These are phyloP conservation scores for Hephaestus fuliginosus DNA, from an alignment of 2,797 vertebrate species.

Conservation along the genomic window DNA sequence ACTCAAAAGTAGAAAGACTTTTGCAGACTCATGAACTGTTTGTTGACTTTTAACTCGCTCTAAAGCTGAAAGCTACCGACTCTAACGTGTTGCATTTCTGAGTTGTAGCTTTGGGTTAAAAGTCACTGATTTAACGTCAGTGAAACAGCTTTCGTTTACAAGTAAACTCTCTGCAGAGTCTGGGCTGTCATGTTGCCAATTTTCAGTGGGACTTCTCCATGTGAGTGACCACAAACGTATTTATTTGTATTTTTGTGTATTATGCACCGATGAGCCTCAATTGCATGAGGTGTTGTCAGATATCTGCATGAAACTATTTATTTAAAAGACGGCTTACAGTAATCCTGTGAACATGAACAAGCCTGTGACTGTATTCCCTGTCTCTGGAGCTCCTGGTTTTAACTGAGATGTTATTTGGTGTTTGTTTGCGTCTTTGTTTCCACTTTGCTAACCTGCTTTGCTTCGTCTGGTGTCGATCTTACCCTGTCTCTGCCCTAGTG, in stretches of 20 bases:
- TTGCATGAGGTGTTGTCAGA: not conserved
- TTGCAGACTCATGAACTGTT: not conserved
- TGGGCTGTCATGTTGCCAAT: not conserved
- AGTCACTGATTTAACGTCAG: not conserved
- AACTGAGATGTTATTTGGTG: conserved; percentile 41
- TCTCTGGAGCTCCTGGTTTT: conserved; percentile 22
- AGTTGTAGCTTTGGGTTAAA: conserved; percentile 1
- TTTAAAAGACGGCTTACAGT: not conserved
- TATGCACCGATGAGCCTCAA: not conserved
- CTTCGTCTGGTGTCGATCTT: conserved; percentile 59
- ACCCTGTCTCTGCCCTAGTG: conserved; percentile 47
- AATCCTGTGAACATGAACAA: not conserved
- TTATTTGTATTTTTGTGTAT: not conserved
- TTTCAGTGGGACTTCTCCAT: not conserved
- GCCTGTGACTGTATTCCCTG: not conserved
- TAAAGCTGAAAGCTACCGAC: not conserved
- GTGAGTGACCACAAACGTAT: not conserved
- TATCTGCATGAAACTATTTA: not conserved
- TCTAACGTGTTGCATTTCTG: not conserved
- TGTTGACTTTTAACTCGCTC: not conserved
- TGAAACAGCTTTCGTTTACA: conserved; percentile 13
- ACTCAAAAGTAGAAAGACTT: not conserved
- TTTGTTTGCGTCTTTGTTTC: conserved; percentile 62
- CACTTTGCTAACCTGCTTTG: conserved; percentile 77
- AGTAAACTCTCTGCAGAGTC: not conserved